Evolutionary conservation across 2,113 vertebrate species (phyloP), one percentile per base, ranked within the genome.

Genomic region (Oncorhynchus clarkii): DNA sequence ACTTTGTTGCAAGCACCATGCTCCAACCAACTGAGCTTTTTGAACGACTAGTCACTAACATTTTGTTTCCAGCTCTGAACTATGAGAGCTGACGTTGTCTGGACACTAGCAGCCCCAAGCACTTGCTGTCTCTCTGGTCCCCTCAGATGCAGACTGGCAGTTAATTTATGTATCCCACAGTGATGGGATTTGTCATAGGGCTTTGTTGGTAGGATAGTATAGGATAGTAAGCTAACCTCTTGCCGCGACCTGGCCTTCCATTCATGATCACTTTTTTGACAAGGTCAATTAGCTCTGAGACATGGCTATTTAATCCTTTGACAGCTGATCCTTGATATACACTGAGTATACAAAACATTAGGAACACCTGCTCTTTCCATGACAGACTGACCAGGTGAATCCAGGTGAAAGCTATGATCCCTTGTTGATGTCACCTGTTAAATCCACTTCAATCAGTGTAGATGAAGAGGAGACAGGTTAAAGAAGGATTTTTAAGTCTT

Each of bases 131-230:
- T 66, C 13, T 70, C 76, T 78, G 77, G 78, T 34, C 7, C 5
- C 7, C 13, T 75, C 67, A 49, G n/a, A 68, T 72, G 77, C 49
- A 70, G 65, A 51, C 51, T 67, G 66, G 22, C 16, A 24, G 82
- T 77, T 91, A 88, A 92, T 90, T 90, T 83, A 88, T 78, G 67
- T 69, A 59, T 68, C 57, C 67, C 57, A 39, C 45, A 60, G 70
- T 85, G 84, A 92, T 88, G 84, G 86, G 89, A 89, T 90, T 88
- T 87, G 68, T 75, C 80, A 14, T 59, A 81, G 60, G 83, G 68
- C 71, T 70, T 73, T 78, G 59, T 51, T 60, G 54, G 68, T 77
- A 67, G 27, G 54, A 34, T 34, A 4, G 70, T 16, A 20, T 27
- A 16, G 71, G 27, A 11, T 45, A 11, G 39, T 45, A 45, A 45